phyloP scores from a whole-genome alignment of 2,113 vertebrate species.

The Thinocorus orbignyianus region DNA sequence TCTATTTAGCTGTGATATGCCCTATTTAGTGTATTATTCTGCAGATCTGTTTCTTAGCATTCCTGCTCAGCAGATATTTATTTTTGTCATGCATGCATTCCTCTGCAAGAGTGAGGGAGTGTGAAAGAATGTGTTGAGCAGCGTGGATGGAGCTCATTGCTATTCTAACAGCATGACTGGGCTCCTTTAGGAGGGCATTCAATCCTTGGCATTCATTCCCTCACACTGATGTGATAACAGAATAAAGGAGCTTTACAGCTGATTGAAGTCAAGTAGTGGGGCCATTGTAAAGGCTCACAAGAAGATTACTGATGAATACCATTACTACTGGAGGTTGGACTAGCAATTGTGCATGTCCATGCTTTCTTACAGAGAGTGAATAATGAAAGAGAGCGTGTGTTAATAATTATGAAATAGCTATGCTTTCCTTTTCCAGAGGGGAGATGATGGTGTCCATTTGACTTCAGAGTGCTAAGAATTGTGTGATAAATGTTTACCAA shows the following conservation, averaged over 20 bases:
- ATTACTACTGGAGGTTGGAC: slow-evolving; percentile 45
- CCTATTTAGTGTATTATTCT: slow-evolving; percentile 36
- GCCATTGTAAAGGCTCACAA: slow-evolving; percentile 55
- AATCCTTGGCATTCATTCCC: slow-evolving; percentile 68
- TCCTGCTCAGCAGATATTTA: not conserved
- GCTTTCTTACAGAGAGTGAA: slow-evolving; percentile 22
- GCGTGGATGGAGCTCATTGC: slow-evolving; percentile 54
- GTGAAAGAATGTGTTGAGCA: not conserved
- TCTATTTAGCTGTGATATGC: slow-evolving; percentile 5
- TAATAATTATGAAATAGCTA: slow-evolving; percentile 18
- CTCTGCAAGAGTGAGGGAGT: not conserved
- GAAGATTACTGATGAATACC: slow-evolving; percentile 57
- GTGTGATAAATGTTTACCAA: not conserved
- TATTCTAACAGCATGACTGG: slow-evolving; percentile 26
- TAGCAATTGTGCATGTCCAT: slow-evolving; percentile 1
- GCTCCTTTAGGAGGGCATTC: slow-evolving; percentile 56
- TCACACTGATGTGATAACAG: slow-evolving; percentile 66
- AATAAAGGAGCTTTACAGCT: slow-evolving; percentile 71
- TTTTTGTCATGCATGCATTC: slow-evolving; percentile 44
- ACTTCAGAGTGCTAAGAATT: not conserved
- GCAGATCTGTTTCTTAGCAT: not conserved
- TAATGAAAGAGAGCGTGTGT: not conserved
- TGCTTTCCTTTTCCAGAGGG: not conserved
- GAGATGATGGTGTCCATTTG: not conserved
- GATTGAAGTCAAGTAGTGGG: slow-evolving; percentile 72